Percentiles rank a stretch among this genome's conserved stretches.
Evolutionary conservation across 2,797 vertebrate genomes (phyloP).

Genomic region (Leucoraja ocellata): DNA sequence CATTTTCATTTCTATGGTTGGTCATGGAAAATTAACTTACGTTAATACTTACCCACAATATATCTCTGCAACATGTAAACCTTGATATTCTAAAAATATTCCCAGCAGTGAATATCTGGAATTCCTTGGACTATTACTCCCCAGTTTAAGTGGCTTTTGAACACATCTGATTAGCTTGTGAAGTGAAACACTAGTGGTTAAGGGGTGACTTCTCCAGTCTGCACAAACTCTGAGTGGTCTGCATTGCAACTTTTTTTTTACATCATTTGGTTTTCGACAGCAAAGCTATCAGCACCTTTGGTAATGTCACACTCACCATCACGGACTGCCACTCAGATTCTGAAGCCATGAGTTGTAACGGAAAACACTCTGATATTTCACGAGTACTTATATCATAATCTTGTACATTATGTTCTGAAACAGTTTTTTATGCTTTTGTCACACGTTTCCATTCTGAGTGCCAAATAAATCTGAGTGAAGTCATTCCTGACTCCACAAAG

Average conservation of each 20-base stretch:
- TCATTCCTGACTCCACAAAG: background rate
- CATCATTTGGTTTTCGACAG: constrained; percentile 58
- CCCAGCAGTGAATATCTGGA: constrained; percentile 77
- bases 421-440: background rate
- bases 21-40: constrained; percentile 19
- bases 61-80: constrained; percentile 63
- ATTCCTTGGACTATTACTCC: constrained; percentile 77
- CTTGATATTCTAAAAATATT: constrained; percentile 87
- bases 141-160: constrained; percentile 80
- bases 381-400: background rate
- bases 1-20: background rate
- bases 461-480: background rate
- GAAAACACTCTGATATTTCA: background rate
- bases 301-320: background rate
- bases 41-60: constrained; percentile 47
- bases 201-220: constrained; percentile 54
- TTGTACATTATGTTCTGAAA: background rate
- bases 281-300: constrained; percentile 41
- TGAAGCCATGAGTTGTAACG: background rate
- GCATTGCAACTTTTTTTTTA: constrained; percentile 57
- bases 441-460: background rate
- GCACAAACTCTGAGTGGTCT: constrained; percentile 71
- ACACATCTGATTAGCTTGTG: constrained; percentile 59
- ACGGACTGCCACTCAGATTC: background rate
- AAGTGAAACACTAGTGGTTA: constrained; percentile 58